Base-by-base conservation (phyloP, 2,888 invertebrate species). In the Hermaeophaga mercurialis region DNA sequence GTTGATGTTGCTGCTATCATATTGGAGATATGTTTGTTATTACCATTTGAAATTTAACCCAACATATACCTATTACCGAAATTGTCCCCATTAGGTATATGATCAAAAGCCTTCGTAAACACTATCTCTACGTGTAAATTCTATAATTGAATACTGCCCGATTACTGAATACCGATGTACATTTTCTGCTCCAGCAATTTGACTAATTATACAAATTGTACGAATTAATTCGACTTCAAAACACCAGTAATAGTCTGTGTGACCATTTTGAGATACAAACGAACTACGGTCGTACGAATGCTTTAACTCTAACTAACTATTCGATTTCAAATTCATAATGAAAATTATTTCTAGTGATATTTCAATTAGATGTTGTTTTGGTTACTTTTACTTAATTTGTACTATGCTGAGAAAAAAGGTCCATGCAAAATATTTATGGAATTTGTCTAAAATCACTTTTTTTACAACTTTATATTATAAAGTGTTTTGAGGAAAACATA, bases 131-230 rank as follows among this genome's bases (percentile, higher is more conserved):
- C 38, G 12, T 33, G 14, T 28, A 18, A 34, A 34, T 12, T 24
- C 24, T 15, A 24, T 44, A 44, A 52, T 52, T 52, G 52, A 52
- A 52, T 52, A 52, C 24, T 31, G 18, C 24, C 26, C 43, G 14
- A 22, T 34, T 11, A 11, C 31, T 12, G 31, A 31, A 31, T 12
- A 26, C 39, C 14, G 39, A 9, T 39, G 6, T 22, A 39, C 46
- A 46, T 44, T 46, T 54, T 54, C 54, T 31, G 18, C 38, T 26
- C n/a, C 11, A 19, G 18, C 34, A 38, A 45, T 36, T 54, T 31
- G 36, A 38, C 46, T 54, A 46, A 54, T 54, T 46, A 45, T 39
- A 12, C 46, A 46, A 46, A 46, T 39, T 46, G 46, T 46, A 39
- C 28, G 39, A 54, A 45, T 54, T 26, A 54, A 54, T 24, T 18